Base-by-base conservation (phyloP, 2,888 invertebrate genomes). In the Agonopterix subpropinquella region DNA sequence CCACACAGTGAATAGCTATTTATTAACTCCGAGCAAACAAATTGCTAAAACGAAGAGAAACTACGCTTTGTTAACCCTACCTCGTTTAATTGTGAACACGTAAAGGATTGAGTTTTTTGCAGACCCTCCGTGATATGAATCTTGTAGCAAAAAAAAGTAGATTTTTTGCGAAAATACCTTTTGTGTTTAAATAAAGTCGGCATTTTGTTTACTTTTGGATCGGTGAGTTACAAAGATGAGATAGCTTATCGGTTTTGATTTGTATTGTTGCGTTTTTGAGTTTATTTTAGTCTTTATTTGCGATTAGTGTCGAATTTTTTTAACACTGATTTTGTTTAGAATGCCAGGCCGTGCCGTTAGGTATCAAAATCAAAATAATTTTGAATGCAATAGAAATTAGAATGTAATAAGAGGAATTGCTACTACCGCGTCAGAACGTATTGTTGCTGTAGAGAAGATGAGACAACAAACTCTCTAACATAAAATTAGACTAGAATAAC, bases 61-160 rank as follows among this genome's bases (percentile, higher is more conserved):
- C 43, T 4, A 36, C 45, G 39, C 13, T 47, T 43, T 53, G 48
- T 51, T 41, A 48, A 47, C 46, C 47, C 49, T 37, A 44, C 48
- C 53, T 48, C 50, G 51, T 56, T 54, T 58, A 60, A 59, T 56
- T 55, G 50, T 53, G 48, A 49, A 58, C 56, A 3, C 47, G 39
- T 15, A 65, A 70, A 69, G 64, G 63, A 60, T 70, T 66, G 64
- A 55, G 56, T 55, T 65, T 69, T 67, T 65, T 61, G 52, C 42
- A 43, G 46, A 50, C 56, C 51, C 39, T 43, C 53, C 57, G 51
- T 58, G 66, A 67, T 65, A 56, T 47, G 54, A 58, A 61, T 59
- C 54, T 53, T 43, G 42, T 39, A 47, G 44, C 15, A 41, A 47
- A 49, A 47, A 45, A 49, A 45, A 4, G 2, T 1, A 13, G 10